Evolutionary conservation across 2,113 vertebrate species (phyloP).

Genomic region (Vanacampus margaritifer): DNA sequence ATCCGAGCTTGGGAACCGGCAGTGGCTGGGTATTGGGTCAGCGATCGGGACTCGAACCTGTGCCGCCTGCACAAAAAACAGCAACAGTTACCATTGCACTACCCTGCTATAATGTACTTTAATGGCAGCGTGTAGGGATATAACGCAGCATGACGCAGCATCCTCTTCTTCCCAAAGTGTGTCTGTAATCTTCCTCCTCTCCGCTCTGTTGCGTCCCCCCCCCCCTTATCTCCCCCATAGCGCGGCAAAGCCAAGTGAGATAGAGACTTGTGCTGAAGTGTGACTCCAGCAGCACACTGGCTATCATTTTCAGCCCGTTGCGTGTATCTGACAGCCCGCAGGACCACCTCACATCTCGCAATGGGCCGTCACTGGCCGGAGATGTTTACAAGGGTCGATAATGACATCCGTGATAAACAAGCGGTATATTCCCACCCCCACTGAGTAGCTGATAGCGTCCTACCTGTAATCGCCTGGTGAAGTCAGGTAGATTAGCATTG

Average conservation of each 20-base stretch:
- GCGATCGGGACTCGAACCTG: neutral
- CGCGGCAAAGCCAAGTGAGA: conserved; percentile 41
- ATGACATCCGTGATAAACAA: conserved; percentile 51
- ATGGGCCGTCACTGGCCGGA: conserved; percentile 27
- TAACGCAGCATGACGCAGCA: neutral
- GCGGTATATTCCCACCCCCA: neutral
- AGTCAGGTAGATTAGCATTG: conserved; percentile 26
- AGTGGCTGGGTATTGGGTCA: neutral
- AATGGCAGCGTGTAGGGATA: neutral
- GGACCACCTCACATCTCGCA: conserved; percentile 42
- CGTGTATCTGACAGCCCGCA: conserved; percentile 48
- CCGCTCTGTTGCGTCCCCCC: conserved; percentile 14
- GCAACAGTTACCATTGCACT: neutral
- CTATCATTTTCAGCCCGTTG: conserved; percentile 49
- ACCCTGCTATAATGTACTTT: neutral
- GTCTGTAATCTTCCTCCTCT: conserved; percentile 23
- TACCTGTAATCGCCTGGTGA: conserved; percentile 37
- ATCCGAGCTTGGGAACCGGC: no score
- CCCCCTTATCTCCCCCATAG: conserved; percentile 22
- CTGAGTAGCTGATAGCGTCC: conserved; percentile 6
- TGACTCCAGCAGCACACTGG: conserved; percentile 31
- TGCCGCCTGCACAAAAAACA: no score
- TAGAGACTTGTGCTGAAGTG: conserved; percentile 40
- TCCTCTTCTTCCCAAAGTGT: conserved; percentile 27
- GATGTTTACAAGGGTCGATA: conserved; percentile 55